These are phyloP conservation scores for Capitulum mitella DNA, from an alignment of 2,888 invertebrate genomes.

Conservation along the genomic window DNA sequence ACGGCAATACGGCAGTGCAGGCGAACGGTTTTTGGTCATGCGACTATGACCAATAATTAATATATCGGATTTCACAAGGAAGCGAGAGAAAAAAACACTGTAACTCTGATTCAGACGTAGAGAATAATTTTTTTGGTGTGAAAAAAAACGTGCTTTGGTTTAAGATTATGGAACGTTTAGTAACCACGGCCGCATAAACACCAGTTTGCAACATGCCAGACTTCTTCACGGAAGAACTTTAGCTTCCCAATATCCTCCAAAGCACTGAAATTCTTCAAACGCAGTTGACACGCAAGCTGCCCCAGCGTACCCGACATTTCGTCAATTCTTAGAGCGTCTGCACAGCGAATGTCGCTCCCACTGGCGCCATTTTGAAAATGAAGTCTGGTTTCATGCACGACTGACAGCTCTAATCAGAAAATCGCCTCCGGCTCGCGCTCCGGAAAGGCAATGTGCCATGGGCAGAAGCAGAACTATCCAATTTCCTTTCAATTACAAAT, in stretches of 20 bases:
- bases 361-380: neutral
- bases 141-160: too few species aligned
- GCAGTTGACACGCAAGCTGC: neutral
- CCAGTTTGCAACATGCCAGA: neutral
- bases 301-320: neutral
- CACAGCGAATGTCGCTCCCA: neutral
- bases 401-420: neutral
- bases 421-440: neutral
- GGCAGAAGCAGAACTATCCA: neutral
- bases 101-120: too few species aligned
- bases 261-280: neutral
- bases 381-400: neutral
- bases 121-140: too few species aligned
- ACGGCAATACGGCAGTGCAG: too few species aligned
- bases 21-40: too few species aligned
- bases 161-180: neutral
- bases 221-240: neutral
- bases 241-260: neutral
- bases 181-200: too few species aligned
- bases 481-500: neutral
- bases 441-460: neutral
- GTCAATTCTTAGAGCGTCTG: neutral
- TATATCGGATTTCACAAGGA: too few species aligned
- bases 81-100: too few species aligned
- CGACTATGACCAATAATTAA: too few species aligned